phyloP scores from a whole-genome alignment of 2,797 vertebrate species.

The Anguilla marmorata region DNA sequence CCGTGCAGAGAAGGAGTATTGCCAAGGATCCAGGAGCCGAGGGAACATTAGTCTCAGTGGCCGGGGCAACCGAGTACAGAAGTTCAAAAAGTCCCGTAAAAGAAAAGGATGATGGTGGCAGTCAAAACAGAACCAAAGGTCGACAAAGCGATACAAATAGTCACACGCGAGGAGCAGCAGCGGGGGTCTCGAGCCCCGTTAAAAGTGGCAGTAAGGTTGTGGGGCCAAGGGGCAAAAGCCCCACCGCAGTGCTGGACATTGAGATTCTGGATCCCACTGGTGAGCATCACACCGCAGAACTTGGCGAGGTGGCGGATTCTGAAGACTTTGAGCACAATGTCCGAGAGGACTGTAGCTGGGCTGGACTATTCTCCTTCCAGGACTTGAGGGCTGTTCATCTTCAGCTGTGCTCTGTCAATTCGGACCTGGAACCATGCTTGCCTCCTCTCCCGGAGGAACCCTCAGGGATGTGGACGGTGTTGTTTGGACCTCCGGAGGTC shows the following conservation, averaged over 20 bases:
- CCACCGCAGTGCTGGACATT: conserved; percentile 51
- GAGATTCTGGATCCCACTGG: conserved; percentile 60
- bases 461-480: conserved; percentile 87
- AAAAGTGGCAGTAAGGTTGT: conserved; percentile 51
- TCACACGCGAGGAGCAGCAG: conserved; percentile 30
- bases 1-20: conserved; percentile 82
- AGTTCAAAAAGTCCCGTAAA: conserved; percentile 46
- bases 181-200: conserved; percentile 31
- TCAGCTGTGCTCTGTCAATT: conserved; percentile 91
- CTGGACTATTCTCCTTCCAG: conserved; percentile 92
- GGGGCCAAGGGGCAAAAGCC: conserved; percentile 59
- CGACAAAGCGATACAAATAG: conserved; percentile 36
- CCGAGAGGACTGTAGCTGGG: conserved; percentile 91
- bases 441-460: conserved; percentile 89
- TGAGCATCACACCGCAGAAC: conserved; percentile 42
- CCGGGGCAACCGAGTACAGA: conserved; percentile 40
- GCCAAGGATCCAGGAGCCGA: conserved; percentile 65
- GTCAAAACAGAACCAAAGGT: conserved; percentile 38
- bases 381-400: conserved; percentile 85
- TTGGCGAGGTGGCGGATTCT: conserved; percentile 56
- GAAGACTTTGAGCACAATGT: conserved; percentile 51
- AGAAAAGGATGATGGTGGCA: conserved; percentile 25
- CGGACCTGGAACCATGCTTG: conserved; percentile 87
- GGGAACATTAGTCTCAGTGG: conserved; percentile 36
- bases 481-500: conserved; percentile 79